Conservation (phyloP, 2,797 vertebrate genomes). For the Aplochiton taeniatus region DNA sequence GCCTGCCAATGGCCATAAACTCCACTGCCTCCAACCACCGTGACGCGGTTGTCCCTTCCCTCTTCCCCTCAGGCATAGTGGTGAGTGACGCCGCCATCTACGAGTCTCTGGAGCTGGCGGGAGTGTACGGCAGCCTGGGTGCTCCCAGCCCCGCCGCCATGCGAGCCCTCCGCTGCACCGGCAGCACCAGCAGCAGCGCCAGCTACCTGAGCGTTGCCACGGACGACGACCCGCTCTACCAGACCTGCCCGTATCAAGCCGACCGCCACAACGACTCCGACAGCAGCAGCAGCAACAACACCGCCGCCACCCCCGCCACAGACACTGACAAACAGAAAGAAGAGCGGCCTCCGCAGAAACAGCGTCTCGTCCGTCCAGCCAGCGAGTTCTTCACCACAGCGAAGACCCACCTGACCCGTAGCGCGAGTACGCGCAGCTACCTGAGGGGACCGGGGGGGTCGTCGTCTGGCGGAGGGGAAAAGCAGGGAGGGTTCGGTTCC, state of each 20-base stretch:
- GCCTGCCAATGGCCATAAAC: not conserved
- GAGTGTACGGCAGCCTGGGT: conserved; percentile 81
- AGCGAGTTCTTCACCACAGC: conserved; percentile 71
- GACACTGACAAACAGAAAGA: conserved; percentile 17
- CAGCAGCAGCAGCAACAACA: conserved; percentile 37
- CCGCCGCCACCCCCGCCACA: conserved; percentile 27
- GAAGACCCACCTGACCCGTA: conserved; percentile 81
- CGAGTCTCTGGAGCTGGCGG: conserved; percentile 90
- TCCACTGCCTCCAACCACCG: not conserved
- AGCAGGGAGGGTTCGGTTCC: conserved; percentile 65
- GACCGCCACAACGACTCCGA: conserved; percentile 51
- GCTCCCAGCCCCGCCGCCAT: conserved; percentile 69
- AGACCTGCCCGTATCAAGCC: conserved; percentile 82
- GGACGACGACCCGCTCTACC: conserved; percentile 87
- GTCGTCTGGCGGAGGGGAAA: conserved; percentile 55
- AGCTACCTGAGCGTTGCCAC: conserved; percentile 74
- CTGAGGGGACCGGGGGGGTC: conserved; percentile 49
- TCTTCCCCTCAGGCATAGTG: conserved; percentile 79
- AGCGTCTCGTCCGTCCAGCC: conserved; percentile 60
- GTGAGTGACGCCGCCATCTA: conserved; percentile 90
- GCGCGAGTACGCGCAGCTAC: conserved; percentile 84
- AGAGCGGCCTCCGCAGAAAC: conserved; percentile 1
- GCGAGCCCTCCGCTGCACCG: conserved; percentile 68
- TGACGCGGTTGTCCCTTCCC: not conserved
- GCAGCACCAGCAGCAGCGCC: conserved; percentile 78